A percentile compares a stretch with the other conserved stretches of the same genome.
phyloP scores from a whole-genome alignment of 2,113 vertebrate genomes.

The Nibea coibor region DNA sequence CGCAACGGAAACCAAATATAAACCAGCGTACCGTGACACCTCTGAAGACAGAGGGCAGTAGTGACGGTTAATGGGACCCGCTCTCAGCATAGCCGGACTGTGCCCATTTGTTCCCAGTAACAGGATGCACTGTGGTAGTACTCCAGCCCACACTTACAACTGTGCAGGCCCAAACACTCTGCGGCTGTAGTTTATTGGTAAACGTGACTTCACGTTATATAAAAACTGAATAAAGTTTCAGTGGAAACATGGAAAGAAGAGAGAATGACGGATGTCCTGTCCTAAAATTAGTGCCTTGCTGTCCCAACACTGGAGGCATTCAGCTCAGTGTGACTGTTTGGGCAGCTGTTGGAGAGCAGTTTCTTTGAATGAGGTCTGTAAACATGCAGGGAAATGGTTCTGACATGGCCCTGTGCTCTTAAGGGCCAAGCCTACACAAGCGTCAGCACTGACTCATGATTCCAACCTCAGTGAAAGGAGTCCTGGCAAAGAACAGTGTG shows the following conservation, averaged over 20 bases:
- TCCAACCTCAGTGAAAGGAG: conserved; percentile 59
- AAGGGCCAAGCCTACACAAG: conserved; percentile 57
- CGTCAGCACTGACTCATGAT: conserved; percentile 68
- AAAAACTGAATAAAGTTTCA: conserved; percentile 63
- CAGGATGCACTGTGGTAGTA: conserved; percentile 41
- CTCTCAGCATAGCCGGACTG: conserved; percentile 35
- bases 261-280: conserved; percentile 76
- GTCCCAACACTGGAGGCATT: conserved; percentile 80
- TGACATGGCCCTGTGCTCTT: conserved; percentile 63
- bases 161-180: conserved; percentile 22
- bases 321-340: conserved; percentile 76
- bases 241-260: conserved; percentile 68
- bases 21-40: conserved; percentile 75
- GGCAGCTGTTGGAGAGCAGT: conserved; percentile 79
- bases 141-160: conserved; percentile 45
- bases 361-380: conserved; percentile 78
- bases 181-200: conserved; percentile 43
- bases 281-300: conserved; percentile 73
- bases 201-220: conserved; percentile 56
- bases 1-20: conserved; percentile 80
- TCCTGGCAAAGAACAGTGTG: conserved; percentile 38
- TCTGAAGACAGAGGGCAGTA: conserved; percentile 71
- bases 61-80: conserved; percentile 56
- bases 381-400: conserved; percentile 72
- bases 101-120: conserved; percentile 51